A percentile compares a stretch with the other conserved stretches of the same genome.
Conservation (phyloP, 2,797 vertebrate genomes). For the Thripadectes ignobilis region DNA sequence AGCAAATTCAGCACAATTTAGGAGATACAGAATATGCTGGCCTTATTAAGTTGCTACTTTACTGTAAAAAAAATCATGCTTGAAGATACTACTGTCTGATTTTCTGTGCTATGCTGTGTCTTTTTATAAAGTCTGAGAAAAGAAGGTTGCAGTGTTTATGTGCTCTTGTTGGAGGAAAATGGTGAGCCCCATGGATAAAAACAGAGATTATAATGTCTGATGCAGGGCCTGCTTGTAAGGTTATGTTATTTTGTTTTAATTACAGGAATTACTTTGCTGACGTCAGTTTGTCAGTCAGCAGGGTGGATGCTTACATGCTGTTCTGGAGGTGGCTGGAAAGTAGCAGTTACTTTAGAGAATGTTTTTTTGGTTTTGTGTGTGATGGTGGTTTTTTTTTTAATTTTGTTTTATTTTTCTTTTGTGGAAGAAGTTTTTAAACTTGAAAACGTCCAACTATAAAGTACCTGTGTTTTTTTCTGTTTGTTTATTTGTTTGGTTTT, state of each 20-base stretch:
- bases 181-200: background rate
- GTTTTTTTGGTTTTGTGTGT: background rate
- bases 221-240: background rate
- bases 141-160: background rate
- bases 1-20: background rate
- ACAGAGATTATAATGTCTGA: background rate
- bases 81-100: background rate
- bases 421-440: background rate
- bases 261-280: conserved; percentile 10
- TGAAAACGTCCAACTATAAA: background rate
- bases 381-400: background rate
- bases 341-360: background rate
- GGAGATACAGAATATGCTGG: background rate
- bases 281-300: background rate
- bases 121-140: background rate
- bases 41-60: background rate
- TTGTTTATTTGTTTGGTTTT: background rate
- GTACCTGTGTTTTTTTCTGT: rapidly evolving
- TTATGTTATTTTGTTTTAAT: background rate
- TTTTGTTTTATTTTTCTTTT: background rate
- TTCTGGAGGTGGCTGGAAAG: background rate
- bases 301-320: background rate
- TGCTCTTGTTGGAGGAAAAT: background rate
- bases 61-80: background rate
- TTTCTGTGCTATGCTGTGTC: background rate